Evolutionary conservation across 53 echinoderm and acorn worm species (phyloP), one percentile per base, ranked within the genome.

Genomic region (Holothuria leucospilota): DNA sequence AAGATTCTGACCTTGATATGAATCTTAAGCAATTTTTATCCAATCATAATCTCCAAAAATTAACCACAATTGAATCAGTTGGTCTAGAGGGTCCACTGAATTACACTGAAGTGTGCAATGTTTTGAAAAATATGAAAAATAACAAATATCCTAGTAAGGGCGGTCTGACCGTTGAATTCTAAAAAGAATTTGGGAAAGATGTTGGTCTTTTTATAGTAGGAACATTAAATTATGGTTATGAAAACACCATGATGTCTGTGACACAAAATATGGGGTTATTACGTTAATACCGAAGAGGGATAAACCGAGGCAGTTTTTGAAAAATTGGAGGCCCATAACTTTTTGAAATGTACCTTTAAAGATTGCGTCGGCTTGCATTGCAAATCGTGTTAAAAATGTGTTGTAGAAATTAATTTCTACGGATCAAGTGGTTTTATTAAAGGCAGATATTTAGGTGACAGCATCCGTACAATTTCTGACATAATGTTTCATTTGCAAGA

Each of bases 251-350:
- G 20, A 5, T 72, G 5, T 72, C 73, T 20, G 73, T 72, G 4
- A 72, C 73, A 4, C 73, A 72, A 18, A 72, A 39, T 14, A 21
- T 72, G 73, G 73, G 12, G 42, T 41, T 1, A 46, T 46, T 42
- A 23, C 73, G 15, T 42, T 72, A 5, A 72, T 72, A n/a, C 73
- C 73, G 13, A 72, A 72, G 40, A 46, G 73, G 25, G 73, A 72
- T n/a, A 72, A 72, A 41, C 20, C 73, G 4, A 12, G 49, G 16
- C 20, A 41, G 23, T 72, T 5, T 42, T 20, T 72, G 0, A n/a
- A 13, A 18, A 41, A 41, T 20, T 39, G 73, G 30, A 29, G 30
- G 15, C 12, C 52, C 1, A 52, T 52, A 11, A 52, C 52, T 13
- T 10, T 52, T 14, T 52, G 4, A 14, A 52, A 52, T 52, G 52